phyloP scores from a whole-genome alignment of 2,888 invertebrate genomes.

The Apantesis nais region DNA sequence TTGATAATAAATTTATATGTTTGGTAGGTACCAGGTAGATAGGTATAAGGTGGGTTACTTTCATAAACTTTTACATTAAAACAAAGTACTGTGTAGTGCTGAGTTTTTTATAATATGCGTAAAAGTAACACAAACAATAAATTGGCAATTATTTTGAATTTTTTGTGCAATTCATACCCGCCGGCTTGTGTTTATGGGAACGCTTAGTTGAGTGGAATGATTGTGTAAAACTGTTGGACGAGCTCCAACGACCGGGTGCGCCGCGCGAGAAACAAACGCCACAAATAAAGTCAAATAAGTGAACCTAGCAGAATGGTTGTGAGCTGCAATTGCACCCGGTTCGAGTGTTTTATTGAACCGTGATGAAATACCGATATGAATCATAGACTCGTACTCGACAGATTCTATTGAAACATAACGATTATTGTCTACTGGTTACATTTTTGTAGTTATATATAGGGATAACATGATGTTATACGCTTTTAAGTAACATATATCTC shows the following conservation, averaged over 20 bases:
- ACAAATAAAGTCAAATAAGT: slow-evolving; percentile 83
- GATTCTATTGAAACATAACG: slow-evolving; percentile 21
- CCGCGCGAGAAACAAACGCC: slow-evolving; percentile 74
- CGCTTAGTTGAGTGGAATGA: slow-evolving; percentile 86
- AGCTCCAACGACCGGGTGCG: slow-evolving; percentile 73
- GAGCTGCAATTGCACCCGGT: slow-evolving; percentile 49
- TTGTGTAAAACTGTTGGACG: slow-evolving; percentile 85
- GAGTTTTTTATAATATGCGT: slow-evolving; percentile 64
- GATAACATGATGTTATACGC: neutral
- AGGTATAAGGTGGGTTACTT: neutral
- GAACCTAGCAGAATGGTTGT: slow-evolving; percentile 63
- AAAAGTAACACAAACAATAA: slow-evolving; percentile 68
- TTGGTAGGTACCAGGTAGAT: neutral
- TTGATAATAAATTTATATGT: neutral
- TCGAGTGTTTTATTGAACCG: slow-evolving; percentile 52
- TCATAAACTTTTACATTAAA: neutral
- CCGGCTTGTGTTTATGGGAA: slow-evolving; percentile 83
- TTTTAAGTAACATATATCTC: neutral
- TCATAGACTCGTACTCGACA: slow-evolving; percentile 38
- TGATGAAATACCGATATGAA: slow-evolving; percentile 51
- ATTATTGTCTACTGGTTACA: neutral
- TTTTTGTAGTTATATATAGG: neutral
- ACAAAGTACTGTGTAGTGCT: slow-evolving; percentile 23
- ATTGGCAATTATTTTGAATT: slow-evolving; percentile 81
- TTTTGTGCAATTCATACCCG: slow-evolving; percentile 83